Percentiles rank a stretch among this genome's conserved stretches.
phyloP scores from a whole-genome alignment of 2,113 vertebrate genomes.

The Porphyrio hochstetteri region DNA sequence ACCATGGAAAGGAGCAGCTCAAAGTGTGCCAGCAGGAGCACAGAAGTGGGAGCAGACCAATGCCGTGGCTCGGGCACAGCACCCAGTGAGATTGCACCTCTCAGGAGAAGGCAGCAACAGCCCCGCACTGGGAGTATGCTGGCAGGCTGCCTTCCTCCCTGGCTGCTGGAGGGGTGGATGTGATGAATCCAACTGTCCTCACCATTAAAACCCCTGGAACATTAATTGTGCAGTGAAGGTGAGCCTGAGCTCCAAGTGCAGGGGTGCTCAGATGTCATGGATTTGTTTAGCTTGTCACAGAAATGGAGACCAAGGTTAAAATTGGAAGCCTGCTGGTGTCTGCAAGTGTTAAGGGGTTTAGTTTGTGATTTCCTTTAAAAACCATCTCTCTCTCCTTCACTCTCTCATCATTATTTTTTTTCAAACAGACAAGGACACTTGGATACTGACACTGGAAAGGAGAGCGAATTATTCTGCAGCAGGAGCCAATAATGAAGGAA shows the following conservation, averaged over 20 bases:
- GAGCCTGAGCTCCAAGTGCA: background rate
- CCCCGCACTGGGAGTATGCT: background rate
- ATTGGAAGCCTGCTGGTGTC: background rate
- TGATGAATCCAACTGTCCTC: background rate
- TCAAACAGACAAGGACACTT: background rate
- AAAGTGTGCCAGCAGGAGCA: background rate
- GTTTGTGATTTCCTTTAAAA: background rate
- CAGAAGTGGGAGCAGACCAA: background rate
- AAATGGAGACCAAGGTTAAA: background rate
- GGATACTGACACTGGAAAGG: background rate
- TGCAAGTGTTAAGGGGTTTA: background rate
- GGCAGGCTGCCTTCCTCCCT: background rate
- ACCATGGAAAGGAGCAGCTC: background rate
- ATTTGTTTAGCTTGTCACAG: background rate
- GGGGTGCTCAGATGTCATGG: background rate
- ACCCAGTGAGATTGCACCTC: accelerated
- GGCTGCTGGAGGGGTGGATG: background rate
- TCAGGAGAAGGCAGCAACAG: background rate
- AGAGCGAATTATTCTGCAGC: background rate
- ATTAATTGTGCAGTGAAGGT: background rate
- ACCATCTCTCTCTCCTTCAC: background rate
- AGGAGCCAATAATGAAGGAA: background rate
- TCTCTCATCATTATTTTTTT: accelerated
- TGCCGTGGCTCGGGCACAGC: accelerated
- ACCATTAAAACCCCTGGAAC: background rate